Conservation (phyloP, 2,797 vertebrate species). For the Myiothlypis chrysogaster region DNA sequence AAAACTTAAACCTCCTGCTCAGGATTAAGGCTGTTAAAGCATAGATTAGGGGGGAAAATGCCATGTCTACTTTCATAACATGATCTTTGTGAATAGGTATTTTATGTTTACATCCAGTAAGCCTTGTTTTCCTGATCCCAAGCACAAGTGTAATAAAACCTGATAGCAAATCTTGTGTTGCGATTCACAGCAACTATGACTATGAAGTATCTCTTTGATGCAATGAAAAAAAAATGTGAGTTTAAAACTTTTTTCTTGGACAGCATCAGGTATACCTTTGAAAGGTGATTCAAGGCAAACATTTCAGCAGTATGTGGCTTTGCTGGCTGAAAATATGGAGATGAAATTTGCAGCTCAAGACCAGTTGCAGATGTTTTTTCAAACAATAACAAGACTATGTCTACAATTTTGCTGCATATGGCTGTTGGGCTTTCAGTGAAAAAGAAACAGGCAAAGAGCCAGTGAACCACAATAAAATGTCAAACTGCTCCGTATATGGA, state of each 20-base stretch:
- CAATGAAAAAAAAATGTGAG: neutral
- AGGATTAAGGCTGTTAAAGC: neutral
- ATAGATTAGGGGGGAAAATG: neutral
- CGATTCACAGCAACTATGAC: neutral
- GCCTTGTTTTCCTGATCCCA: neutral
- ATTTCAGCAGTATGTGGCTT: neutral
- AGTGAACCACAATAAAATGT: conserved; percentile 56
- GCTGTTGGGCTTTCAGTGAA: conserved; percentile 26
- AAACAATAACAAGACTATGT: conserved; percentile 3
- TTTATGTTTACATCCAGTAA: neutral
- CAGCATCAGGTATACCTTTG: neutral
- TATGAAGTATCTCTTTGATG: neutral
- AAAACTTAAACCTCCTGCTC: neutral
- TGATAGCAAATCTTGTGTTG: neutral
- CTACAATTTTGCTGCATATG: conserved; percentile 12
- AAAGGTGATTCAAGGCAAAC: neutral
- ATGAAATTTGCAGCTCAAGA: neutral
- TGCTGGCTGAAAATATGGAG: neutral
- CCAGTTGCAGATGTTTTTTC: conserved; percentile 7
- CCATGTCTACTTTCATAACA: neutral
- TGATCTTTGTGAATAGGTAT: neutral
- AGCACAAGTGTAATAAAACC: neutral
- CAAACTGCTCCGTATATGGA: conserved; percentile 57
- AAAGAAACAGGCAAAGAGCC: conserved; percentile 19
- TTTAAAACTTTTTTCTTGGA: neutral